Conservation (phyloP, 2,797 vertebrate genomes). For the Enteromius thamalakanensis region DNA sequence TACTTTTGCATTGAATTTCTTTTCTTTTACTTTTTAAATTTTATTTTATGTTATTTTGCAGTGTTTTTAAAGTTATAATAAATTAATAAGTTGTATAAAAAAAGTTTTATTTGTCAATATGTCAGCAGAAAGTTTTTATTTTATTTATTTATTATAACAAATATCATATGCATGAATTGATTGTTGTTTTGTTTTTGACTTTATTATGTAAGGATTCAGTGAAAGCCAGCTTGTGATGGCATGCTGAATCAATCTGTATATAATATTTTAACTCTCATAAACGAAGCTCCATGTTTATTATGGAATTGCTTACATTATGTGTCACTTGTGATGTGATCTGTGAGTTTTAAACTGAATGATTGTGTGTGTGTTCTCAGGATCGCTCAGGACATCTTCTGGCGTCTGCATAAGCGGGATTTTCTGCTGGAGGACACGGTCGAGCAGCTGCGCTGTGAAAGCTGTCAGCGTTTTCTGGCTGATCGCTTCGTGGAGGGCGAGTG, state of each 20-base stretch:
- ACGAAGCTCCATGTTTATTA: background rate
- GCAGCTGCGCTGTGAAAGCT: slow-evolving; percentile 89
- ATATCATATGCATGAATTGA: background rate
- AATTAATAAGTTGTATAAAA: background rate
- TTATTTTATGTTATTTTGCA: background rate
- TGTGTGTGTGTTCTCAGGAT: slow-evolving; percentile 76
- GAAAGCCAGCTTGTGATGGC: background rate
- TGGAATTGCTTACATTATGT: background rate
- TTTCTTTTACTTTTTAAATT: background rate
- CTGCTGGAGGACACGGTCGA: slow-evolving; percentile 87
- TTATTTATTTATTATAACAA: background rate
- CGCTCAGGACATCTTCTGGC: slow-evolving; percentile 92
- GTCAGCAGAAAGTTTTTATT: background rate
- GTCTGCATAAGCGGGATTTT: slow-evolving; percentile 80
- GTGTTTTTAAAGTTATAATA: background rate
- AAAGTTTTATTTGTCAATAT: background rate
- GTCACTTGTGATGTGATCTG: background rate
- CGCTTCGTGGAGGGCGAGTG: slow-evolving; percentile 94
- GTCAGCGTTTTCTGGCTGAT: slow-evolving; percentile 90
- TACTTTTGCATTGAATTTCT: background rate
- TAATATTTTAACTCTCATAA: background rate
- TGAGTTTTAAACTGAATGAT: background rate
- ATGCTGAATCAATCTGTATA: background rate
- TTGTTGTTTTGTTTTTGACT: background rate
- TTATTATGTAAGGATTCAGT: background rate